phyloP scores from a whole-genome alignment of 2,888 invertebrate genomes.

The Macrophya annulata region DNA sequence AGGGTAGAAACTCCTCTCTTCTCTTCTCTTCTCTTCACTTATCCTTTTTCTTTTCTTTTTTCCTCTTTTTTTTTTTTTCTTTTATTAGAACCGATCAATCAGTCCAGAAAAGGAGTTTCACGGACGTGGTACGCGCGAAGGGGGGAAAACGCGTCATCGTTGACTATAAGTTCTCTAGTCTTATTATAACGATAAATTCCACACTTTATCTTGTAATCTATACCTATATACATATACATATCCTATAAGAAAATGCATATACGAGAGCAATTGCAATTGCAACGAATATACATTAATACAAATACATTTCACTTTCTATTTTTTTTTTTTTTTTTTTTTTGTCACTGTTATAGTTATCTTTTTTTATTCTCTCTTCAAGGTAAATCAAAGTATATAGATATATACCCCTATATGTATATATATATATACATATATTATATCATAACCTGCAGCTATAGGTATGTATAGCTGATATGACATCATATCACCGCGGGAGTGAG shows the following conservation, averaged over 20 bases:
- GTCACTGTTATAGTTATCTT: background rate
- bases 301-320: no score
- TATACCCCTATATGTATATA: no score
- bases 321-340: background rate
- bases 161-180: background rate
- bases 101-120: constrained; percentile 19
- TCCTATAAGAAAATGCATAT: no score
- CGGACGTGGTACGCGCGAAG: no score
- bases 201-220: background rate
- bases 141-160: constrained; percentile 3
- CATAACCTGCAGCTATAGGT: no score
- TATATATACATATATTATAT: background rate
- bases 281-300: no score
- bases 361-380: background rate
- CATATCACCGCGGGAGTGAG: no score
- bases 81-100: constrained; percentile 13
- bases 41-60: background rate
- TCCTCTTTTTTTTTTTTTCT: background rate
- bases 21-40: background rate
- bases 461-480: no score
- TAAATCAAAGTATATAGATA: background rate
- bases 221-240: background rate
- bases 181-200: background rate
- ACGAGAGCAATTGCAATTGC: no score
- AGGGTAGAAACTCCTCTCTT: background rate